These are phyloP conservation scores for Aptenodytes patagonicus DNA, from an alignment of 2,113 vertebrate genomes.

Conservation along the genomic window DNA sequence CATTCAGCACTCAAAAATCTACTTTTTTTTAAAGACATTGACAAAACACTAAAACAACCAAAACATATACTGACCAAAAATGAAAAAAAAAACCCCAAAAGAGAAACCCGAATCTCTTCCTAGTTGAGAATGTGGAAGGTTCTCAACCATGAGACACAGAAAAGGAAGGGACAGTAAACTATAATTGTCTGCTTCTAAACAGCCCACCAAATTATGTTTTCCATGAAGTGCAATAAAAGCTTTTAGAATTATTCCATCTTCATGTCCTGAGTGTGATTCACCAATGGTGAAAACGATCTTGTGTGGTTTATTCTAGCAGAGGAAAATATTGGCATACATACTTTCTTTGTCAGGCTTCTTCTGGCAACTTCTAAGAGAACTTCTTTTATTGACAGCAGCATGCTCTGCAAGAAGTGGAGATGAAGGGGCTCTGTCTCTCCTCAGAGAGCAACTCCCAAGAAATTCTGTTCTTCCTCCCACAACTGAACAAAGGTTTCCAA, in stretches of 20 bases:
- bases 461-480: neutral
- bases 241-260: neutral
- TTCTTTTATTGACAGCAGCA: neutral
- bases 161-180: neutral
- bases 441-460: neutral
- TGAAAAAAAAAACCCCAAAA: neutral
- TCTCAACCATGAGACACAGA: neutral
- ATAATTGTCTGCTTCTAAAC: neutral
- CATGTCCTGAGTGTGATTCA: neutral
- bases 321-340: neutral
- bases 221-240: neutral
- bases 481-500: neutral
- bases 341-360: neutral
- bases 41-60: neutral
- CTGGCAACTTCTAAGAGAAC: neutral
- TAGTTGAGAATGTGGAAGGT: neutral
- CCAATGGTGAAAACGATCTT: neutral
- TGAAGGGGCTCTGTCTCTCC: neutral
- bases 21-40: neutral
- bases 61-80: neutral
- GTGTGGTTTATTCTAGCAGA: neutral
- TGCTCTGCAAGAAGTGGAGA: neutral
- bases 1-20: neutral
- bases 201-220: neutral
- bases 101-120: neutral